Evolutionary conservation across 1,140 invertebrate species (phyloP).

Genomic region (Sarcophaga peregrina): DNA sequence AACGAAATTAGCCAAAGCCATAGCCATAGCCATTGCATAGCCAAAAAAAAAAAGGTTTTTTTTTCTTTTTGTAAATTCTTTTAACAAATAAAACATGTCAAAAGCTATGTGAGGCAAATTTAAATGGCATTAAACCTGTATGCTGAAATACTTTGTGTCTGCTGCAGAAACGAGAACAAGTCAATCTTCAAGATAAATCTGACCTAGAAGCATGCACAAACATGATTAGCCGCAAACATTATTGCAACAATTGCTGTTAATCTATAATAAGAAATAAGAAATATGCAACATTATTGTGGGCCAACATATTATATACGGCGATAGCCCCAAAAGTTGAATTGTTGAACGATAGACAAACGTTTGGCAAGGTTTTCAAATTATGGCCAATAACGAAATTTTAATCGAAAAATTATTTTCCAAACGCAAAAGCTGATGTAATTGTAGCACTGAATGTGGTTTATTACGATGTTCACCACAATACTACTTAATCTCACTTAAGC

Average conservation of each 20-base stretch:
- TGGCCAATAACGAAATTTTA: neutral
- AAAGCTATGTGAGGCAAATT: neutral
- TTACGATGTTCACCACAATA: too few species aligned
- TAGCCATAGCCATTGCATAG: too few species aligned
- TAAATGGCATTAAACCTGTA: too few species aligned
- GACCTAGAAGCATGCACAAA: slow-evolving; percentile 21
- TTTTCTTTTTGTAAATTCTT: too few species aligned
- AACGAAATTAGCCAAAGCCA: neutral
- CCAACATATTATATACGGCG: neutral
- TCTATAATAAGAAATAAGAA: neutral
- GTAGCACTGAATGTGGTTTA: neutral
- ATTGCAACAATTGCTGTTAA: neutral
- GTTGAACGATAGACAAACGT: too few species aligned
- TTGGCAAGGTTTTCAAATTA: neutral
- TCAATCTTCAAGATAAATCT: slow-evolving; percentile 17
- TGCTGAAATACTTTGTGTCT: neutral
- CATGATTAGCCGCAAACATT: slow-evolving; percentile 12
- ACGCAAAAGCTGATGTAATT: slow-evolving; percentile 2
- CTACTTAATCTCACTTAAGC: too few species aligned
- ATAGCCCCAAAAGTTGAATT: too few species aligned
- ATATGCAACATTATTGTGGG: too few species aligned
- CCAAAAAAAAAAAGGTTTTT: too few species aligned
- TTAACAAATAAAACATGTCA: neutral
- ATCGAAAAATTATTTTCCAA: neutral
- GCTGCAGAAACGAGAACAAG: neutral